Percentiles rank a stretch among this genome's conserved stretches.
Evolutionary conservation across 2,888 invertebrate genomes (phyloP).

Genomic region (Diarsia rubi): DNA sequence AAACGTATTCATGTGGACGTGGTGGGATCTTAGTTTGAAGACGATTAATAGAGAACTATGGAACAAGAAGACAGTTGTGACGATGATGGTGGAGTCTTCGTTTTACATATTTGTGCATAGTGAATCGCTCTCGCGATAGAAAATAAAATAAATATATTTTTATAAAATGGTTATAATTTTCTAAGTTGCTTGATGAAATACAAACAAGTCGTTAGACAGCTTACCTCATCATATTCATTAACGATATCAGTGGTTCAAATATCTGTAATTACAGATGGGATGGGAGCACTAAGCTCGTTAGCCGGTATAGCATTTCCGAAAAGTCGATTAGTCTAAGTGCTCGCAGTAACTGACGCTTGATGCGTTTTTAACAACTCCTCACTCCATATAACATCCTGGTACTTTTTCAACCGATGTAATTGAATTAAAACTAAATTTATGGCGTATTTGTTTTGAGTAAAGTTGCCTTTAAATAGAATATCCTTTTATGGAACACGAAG

Average conservation of each 20-base stretch:
- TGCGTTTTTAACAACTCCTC: conserved; percentile 80
- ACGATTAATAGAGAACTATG: too few species aligned
- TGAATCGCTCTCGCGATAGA: not conserved
- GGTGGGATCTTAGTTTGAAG: not conserved
- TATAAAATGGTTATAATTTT: not conserved
- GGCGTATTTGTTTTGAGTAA: conserved; percentile 51
- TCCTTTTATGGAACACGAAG: conserved; percentile 46
- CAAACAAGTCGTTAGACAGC: conserved; percentile 17
- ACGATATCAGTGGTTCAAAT: conserved; percentile 45
- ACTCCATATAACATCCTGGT: conserved; percentile 72
- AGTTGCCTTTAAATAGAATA: conserved; percentile 52
- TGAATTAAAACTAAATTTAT: conserved; percentile 55
- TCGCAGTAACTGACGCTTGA: conserved; percentile 69
- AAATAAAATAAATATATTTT: too few species aligned
- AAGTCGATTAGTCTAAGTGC: conserved; percentile 73
- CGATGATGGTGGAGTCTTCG: not conserved
- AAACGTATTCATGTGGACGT: too few species aligned
- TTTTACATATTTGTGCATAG: not conserved
- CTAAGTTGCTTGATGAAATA: conserved; percentile 7
- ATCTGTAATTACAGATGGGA: conserved; percentile 53
- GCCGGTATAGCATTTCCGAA: conserved; percentile 66
- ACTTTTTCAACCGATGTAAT: conserved; percentile 61
- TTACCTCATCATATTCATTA: conserved; percentile 38
- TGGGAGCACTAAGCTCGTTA: conserved; percentile 72
- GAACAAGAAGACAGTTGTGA: too few species aligned